These are phyloP conservation scores for Drosophila anomelani DNA, from an alignment of 2,888 invertebrate genomes.

Conservation along the genomic window DNA sequence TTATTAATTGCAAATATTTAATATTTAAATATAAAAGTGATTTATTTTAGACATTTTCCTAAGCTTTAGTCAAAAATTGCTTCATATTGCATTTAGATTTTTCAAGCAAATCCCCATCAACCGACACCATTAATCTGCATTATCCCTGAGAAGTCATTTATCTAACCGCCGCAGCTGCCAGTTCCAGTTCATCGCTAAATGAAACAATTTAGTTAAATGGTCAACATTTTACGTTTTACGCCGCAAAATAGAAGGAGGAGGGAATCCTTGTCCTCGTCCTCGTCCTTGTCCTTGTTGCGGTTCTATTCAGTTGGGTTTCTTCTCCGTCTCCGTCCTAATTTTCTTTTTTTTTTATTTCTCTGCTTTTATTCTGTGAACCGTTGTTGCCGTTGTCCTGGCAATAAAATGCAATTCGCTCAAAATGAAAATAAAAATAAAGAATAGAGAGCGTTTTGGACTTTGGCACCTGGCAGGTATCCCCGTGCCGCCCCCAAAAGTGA, in stretches of 20 bases:
- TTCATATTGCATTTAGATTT: neutral
- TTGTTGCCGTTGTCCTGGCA: constrained; percentile 30
- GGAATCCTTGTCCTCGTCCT: neutral
- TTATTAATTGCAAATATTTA: no score
- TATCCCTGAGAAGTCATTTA: constrained; percentile 26
- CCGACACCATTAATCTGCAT: constrained; percentile 40
- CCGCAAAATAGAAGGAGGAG: neutral
- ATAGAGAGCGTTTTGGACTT: constrained; percentile 2
- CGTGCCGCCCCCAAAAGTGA: constrained; percentile 42
- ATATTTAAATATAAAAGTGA: no score
- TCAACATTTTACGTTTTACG: constrained; percentile 29
- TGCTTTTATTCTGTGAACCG: constrained; percentile 7
- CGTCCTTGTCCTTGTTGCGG: constrained; percentile 12
- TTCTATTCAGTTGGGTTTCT: constrained; percentile 10
- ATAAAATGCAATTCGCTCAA: constrained; percentile 46
- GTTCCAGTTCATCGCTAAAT: constrained; percentile 35
- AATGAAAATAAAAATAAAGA: neutral
- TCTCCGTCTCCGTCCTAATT: neutral
- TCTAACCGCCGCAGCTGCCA: constrained; percentile 15
- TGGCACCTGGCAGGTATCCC: constrained; percentile 32
- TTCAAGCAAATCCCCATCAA: constrained; percentile 14
- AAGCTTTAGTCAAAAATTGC: neutral
- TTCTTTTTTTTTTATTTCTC: neutral
- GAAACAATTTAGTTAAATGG: constrained; percentile 49
- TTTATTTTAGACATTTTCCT: no score